Evolutionary conservation across 2,113 vertebrate species (phyloP).

Genomic region (human (Homo sapiens)): GRCh38 chr19:29749001-29749500

Average conservation of each 20-base stretch:
- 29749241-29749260: neutral
- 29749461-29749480: constrained; percentile 85
- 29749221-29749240: neutral
- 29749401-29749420: constrained; percentile 84
- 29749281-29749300: fast-evolving
- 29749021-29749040: neutral
- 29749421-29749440: constrained; percentile 84
- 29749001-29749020: fast-evolving
- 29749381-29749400: constrained; percentile 81
- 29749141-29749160: neutral
- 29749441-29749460: constrained; percentile 78
- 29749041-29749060: neutral
- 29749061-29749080: neutral
- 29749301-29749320: neutral
- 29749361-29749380: constrained; percentile 79
- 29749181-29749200: fast-evolving
- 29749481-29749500: constrained; percentile 78
- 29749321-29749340: constrained; percentile 48
- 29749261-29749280: neutral
- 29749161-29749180: fast-evolving
- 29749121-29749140: fast-evolving
- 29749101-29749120: neutral
- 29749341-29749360: constrained; percentile 66
- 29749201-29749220: neutral
- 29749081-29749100: neutral